Percentiles rank a stretch among this genome's conserved stretches.
These are phyloP conservation scores for Thermophis baileyi DNA, from an alignment of 2,113 vertebrate species.

Conservation along the genomic window DNA sequence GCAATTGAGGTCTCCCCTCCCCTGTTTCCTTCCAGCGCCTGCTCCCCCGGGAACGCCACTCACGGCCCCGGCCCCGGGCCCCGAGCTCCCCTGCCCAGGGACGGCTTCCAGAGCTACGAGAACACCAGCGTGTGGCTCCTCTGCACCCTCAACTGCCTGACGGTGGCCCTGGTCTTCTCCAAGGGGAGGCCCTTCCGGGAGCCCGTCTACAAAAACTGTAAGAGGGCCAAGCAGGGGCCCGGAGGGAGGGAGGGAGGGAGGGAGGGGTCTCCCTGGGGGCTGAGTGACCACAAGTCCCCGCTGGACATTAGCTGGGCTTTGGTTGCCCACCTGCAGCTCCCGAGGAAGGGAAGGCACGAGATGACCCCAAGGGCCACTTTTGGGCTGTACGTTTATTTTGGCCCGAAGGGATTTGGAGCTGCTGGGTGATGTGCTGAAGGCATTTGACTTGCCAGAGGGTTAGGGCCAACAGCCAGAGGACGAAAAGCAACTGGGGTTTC, in stretches of 20 bases:
- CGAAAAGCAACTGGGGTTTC: too few relatives aligned
- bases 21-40: conserved; percentile 58
- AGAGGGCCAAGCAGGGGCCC: conserved; percentile 44
- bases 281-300: neutral
- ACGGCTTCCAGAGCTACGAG: conserved; percentile 68
- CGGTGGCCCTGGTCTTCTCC: conserved; percentile 73
- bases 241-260: neutral
- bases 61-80: rapidly evolving
- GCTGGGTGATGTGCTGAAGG: too few relatives aligned
- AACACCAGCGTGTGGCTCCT: conserved; percentile 77
- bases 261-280: neutral
- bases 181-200: conserved; percentile 78
- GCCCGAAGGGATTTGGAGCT: too few relatives aligned
- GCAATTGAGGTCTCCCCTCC: neutral
- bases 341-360: too few relatives aligned
- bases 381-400: too few relatives aligned
- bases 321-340: too few relatives aligned
- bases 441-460: too few relatives aligned
- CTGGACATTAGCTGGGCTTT: neutral
- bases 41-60: conserved; percentile 34
- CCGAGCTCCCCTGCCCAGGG: neutral
- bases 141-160: conserved; percentile 73
- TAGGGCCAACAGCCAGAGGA: too few relatives aligned
- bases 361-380: too few relatives aligned
- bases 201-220: conserved; percentile 76